phyloP scores from a whole-genome alignment of 2,113 vertebrate species.

The Pseudopodoces humilis region DNA sequence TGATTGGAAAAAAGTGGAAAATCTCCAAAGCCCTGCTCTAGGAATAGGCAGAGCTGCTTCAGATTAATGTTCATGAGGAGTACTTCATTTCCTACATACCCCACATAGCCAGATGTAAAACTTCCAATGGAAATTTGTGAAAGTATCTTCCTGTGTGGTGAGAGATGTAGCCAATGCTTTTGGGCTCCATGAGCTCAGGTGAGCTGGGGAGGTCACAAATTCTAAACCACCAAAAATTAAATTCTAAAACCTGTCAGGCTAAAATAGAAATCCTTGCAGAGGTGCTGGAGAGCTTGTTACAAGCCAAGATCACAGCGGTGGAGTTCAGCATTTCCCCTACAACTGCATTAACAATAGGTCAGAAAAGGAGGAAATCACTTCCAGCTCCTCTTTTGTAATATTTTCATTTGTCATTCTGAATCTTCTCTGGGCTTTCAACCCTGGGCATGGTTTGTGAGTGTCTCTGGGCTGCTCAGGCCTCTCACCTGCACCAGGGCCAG shows the following conservation, averaged over 20 bases:
- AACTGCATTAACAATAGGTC: neutral
- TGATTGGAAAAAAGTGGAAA: neutral
- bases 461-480: neutral
- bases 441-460: neutral
- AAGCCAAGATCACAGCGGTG: neutral
- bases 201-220: neutral
- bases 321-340: neutral
- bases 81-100: neutral
- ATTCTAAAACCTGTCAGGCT: conserved; percentile 9
- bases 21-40: neutral
- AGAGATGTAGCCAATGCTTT: neutral
- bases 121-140: neutral
- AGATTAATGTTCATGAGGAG: neutral
- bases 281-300: neutral
- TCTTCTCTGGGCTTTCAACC: neutral
- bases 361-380: conserved; percentile 4
- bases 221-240: conserved; percentile 6
- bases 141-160: neutral
- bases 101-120: neutral
- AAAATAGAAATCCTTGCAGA: conserved; percentile 1
- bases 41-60: neutral
- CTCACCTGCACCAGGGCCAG: neutral
- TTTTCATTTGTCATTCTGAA: neutral
- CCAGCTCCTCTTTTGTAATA: neutral
- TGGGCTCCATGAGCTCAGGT: neutral